Base-by-base conservation (phyloP, 2,797 vertebrate genomes). In the Sarcoramphus papa region DNA sequence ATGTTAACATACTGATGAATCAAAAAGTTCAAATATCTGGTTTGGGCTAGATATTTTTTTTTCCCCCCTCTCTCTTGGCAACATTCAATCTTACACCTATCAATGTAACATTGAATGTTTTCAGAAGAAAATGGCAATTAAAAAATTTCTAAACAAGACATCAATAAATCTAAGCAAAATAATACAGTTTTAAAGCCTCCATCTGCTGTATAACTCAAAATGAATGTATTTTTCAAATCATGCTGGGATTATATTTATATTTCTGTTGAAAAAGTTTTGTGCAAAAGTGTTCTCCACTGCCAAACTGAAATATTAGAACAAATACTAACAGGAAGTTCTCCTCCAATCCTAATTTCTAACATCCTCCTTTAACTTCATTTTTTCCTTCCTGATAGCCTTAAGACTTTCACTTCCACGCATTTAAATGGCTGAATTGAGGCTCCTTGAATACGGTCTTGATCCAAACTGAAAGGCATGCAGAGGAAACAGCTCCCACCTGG, bases 111-210 rank as follows among this genome's bases (percentile, higher is more conserved):
- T 37, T 27, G 12, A 70, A 50, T 37, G 30, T n/a, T 69, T 77
- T 40, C 74, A 77, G 50, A 74, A 91, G 69, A 62, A 92, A 77
- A 74, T 31, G 25, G 43, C 67, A 92, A 72, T 67, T 82, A 13
- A 60, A 88, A 41, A 7, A 19, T 3, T 25, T 74, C 54, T 78
- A 57, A 84, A 81, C 10, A 75, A 63, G 47, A 17, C 18, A 51
- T 86, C 45, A 57, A 50, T 43, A 92, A 76, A 68, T n/a, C 67
- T 37, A 81, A 75, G 24, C 2, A 64, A 96, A 94, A 85, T n/a
- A 91, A 81, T 60, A 65, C 11, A 43, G 51, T 68, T 70, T 81
- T 67, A 74, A 95, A 81, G 65, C 13, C 25, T 74, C 69, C 37
- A 89, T 67, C 87, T 91, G 51, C 56, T 88, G 31, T 30, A 9